Conservation (phyloP, 2,888 invertebrate genomes). For the Nomada ruficornis region DNA sequence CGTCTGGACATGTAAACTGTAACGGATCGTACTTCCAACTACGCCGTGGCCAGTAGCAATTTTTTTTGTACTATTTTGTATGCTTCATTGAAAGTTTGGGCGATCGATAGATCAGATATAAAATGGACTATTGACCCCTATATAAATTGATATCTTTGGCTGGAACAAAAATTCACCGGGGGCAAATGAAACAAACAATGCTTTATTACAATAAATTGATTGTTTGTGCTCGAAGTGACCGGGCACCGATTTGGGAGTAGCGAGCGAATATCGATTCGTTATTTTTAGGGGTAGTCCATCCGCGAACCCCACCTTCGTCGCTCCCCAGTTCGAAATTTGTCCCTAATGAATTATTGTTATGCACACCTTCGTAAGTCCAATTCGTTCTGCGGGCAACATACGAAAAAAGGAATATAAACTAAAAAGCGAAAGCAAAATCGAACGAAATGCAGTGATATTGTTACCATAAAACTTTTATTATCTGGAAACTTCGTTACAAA, state of each 20-base stretch:
- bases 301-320: slow-evolving; percentile 70
- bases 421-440: neutral
- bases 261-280: slow-evolving; percentile 79
- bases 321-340: slow-evolving; percentile 71
- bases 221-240: slow-evolving; percentile 69
- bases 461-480: slow-evolving; percentile 12
- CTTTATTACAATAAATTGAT: slow-evolving; percentile 64
- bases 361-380: neutral
- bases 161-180: neutral
- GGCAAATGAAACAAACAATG: slow-evolving; percentile 7
- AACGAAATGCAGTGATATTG: neutral
- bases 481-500: slow-evolving; percentile 1
- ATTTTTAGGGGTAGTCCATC: slow-evolving; percentile 79
- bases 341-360: slow-evolving; percentile 38
- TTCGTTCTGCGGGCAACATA: neutral
- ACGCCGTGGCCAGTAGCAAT: neutral
- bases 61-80: neutral
- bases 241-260: slow-evolving; percentile 75
- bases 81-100: neutral
- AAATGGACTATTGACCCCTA: neutral
- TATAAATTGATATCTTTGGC: too few relatives aligned
- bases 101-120: neutral
- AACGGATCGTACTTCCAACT: slow-evolving; percentile 26
- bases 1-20: slow-evolving; percentile 35
- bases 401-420: neutral